Conservation (phyloP, 2,797 vertebrate species). For the Tadarida brasiliensis region DNA sequence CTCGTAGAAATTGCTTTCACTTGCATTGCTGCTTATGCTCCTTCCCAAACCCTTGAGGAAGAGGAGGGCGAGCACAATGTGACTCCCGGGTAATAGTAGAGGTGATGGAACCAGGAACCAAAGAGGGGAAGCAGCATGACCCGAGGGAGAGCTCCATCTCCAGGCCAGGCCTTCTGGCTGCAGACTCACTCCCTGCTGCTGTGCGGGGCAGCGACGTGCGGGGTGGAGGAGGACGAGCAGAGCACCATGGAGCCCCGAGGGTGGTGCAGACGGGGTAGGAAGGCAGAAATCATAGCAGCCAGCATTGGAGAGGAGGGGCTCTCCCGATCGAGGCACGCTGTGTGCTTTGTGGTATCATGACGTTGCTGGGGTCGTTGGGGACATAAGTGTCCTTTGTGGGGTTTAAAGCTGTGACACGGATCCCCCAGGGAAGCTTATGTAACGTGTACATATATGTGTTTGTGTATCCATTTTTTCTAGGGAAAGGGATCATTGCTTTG, state of each 20-base stretch:
- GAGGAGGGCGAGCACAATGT: not conserved
- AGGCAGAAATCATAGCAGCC: no score
- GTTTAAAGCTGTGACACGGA: not conserved
- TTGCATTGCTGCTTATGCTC: not conserved
- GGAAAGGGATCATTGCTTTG: not conserved
- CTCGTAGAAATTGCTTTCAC: not conserved
- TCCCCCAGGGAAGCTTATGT: not conserved
- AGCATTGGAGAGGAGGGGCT: no score
- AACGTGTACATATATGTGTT: not conserved
- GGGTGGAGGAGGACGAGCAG: not conserved
- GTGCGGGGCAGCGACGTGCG: not conserved
- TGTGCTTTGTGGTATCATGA: fast-evolving
- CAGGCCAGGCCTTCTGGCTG: not conserved
- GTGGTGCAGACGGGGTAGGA: not conserved
- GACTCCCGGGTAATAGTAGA: not conserved
- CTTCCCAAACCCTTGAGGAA: not conserved
- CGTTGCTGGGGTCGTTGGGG: not conserved
- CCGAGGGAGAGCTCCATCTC: not conserved
- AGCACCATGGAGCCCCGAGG: not conserved
- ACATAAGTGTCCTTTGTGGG: not conserved
- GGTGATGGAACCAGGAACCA: not conserved
- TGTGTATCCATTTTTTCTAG: not conserved
- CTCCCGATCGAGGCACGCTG: not conserved
- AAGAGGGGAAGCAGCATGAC: not conserved
- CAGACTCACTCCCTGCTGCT: not conserved